These are phyloP conservation scores for Arothron firmamentum DNA, from an alignment of 2,113 vertebrate species.

Conservation along the genomic window DNA sequence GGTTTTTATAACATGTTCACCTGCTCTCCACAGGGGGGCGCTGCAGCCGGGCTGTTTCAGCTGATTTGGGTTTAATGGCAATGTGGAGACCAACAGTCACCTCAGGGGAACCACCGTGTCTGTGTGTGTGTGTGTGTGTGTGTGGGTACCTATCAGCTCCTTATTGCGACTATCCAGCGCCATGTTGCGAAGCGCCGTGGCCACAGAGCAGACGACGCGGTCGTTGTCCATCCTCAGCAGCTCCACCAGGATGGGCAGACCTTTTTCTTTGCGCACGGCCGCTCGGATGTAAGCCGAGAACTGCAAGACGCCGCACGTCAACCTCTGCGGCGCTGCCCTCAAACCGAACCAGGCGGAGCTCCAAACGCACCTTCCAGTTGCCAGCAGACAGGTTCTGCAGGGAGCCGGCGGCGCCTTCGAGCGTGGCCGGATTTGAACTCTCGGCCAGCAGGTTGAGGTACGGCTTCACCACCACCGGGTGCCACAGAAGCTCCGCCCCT, in stretches of 20 bases:
- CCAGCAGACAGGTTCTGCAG: constrained; percentile 97
- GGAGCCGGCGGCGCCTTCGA: constrained; percentile 94
- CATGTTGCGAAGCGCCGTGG: constrained; percentile 95
- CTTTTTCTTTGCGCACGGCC: constrained; percentile 94
- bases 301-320: constrained; percentile 58
- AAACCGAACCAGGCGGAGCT: not conserved
- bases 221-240: constrained; percentile 97
- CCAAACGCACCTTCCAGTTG: constrained; percentile 89
- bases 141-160: constrained; percentile 87
- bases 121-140: not conserved
- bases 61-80: too few relatives aligned
- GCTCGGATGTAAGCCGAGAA: constrained; percentile 96
- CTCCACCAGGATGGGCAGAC: constrained; percentile 95
- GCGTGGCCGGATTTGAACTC: constrained; percentile 95
- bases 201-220: constrained; percentile 93
- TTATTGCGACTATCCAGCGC: constrained; percentile 93
- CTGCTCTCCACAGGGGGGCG: too few relatives aligned
- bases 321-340: not conserved
- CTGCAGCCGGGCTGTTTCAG: too few relatives aligned
- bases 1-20: too few relatives aligned
- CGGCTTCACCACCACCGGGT: constrained; percentile 92
- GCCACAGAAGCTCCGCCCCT: constrained; percentile 97
- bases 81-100: too few relatives aligned
- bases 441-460: constrained; percentile 96
- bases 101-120: not conserved